Conservation (phyloP, 2,888 invertebrate species). For the Amorpha juglandis region DNA sequence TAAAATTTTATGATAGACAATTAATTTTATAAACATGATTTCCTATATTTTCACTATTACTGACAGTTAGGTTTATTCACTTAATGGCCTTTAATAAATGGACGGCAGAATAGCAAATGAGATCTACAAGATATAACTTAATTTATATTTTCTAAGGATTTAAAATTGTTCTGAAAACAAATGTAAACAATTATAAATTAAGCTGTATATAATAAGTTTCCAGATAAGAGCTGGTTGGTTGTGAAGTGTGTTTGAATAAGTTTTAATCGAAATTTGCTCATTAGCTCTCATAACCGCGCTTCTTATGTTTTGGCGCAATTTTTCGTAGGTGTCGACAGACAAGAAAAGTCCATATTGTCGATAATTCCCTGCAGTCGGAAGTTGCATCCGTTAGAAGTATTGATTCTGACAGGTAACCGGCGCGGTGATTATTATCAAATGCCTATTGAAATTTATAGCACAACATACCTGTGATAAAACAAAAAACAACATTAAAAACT, state of each 20-base stretch:
- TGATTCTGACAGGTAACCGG: conserved; percentile 22
- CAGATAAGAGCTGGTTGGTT: neutral
- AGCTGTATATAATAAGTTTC: neutral
- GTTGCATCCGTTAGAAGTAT: conserved; percentile 7
- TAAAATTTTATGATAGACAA: too few relatives aligned
- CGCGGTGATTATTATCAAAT: neutral
- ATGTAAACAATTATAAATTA: neutral
- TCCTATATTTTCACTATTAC: too few relatives aligned
- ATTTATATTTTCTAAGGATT: too few relatives aligned
- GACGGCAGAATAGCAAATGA: too few relatives aligned
- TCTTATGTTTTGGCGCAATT: conserved; percentile 1
- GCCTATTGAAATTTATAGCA: neutral
- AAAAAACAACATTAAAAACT: neutral
- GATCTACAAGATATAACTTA: too few relatives aligned
- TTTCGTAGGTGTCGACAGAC: neutral
- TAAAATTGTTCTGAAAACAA: too few relatives aligned
- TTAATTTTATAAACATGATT: too few relatives aligned
- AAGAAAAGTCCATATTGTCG: conserved; percentile 4
- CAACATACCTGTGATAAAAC: neutral
- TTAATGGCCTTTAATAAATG: too few relatives aligned
- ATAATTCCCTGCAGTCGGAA: conserved; percentile 11
- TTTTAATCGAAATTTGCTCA: neutral
- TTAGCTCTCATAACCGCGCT: neutral
- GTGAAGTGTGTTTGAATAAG: neutral
- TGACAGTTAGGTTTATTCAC: too few relatives aligned